Evolutionary conservation across 2,113 vertebrate species (phyloP).

Genomic region (Cottus gobio): DNA sequence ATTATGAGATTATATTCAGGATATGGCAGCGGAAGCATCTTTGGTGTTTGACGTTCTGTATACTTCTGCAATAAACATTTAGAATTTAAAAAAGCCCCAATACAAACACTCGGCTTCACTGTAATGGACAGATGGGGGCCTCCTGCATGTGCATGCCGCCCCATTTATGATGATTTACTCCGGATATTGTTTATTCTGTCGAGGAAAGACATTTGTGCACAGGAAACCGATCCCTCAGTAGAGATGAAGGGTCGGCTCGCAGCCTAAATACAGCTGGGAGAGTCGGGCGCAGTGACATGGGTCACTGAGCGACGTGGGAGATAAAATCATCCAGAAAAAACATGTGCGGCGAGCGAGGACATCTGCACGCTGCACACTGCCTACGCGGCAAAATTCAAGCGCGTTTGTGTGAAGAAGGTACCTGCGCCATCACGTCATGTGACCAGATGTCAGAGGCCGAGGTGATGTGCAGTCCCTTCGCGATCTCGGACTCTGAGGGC

Average conservation of each 20-base stretch:
- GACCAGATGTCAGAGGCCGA: conserved; percentile 98
- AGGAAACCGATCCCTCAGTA: conserved; percentile 56
- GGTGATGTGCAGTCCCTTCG: conserved; percentile 90
- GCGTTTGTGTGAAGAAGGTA: conserved; percentile 49
- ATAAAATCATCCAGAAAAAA: conserved; percentile 27
- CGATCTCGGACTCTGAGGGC: conserved; percentile 92
- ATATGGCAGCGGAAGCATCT: background rate
- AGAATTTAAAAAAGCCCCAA: conserved; percentile 23
- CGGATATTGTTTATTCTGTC: conserved; percentile 51
- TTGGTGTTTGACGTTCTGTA: conserved; percentile 22
- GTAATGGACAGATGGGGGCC: conserved; percentile 23
- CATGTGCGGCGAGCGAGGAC: conserved; percentile 4
- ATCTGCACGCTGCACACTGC: conserved; percentile 8
- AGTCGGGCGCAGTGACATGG: conserved; percentile 29
- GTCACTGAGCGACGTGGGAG: conserved; percentile 62
- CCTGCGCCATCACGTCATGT: conserved; percentile 99
- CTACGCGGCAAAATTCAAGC: background rate
- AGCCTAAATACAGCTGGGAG: conserved; percentile 70
- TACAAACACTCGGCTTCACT: conserved; percentile 39
- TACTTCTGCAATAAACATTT: conserved; percentile 44
- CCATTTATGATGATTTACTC: conserved; percentile 60
- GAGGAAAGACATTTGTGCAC: conserved; percentile 45
- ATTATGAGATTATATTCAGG: conserved; percentile 10
- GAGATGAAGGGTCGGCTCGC: conserved; percentile 43
- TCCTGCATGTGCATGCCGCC: conserved; percentile 11